Percentiles rank a stretch among this genome's conserved stretches.
Evolutionary conservation across 2,888 invertebrate genomes (phyloP).

Genomic region (Chouioia cunea): DNA sequence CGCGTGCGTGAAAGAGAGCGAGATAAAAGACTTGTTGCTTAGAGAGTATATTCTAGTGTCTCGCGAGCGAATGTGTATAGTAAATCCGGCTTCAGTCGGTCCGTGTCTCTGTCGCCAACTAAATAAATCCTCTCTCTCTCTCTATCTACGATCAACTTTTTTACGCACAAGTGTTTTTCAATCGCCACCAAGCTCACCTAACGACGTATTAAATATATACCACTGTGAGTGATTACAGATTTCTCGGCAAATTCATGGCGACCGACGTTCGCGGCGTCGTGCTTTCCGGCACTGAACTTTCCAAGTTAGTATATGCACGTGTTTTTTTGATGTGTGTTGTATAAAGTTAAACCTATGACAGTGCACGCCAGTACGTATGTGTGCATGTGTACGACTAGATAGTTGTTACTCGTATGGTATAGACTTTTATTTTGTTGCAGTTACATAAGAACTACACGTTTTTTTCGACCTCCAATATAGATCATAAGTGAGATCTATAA

Average conservation of each 20-base stretch:
- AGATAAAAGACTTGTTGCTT: too few species aligned
- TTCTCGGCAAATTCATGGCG: conserved; percentile 57
- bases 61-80: background rate
- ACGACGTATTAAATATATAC: background rate
- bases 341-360: background rate
- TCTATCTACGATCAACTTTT: background rate
- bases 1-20: too few species aligned
- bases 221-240: conserved; percentile 32
- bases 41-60: too few species aligned
- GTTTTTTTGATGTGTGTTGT: background rate
- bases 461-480: conserved; percentile 11
- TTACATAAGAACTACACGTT: background rate
- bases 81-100: conserved; percentile 18
- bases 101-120: too few species aligned
- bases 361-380: too few species aligned
- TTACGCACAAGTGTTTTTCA: background rate
- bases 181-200: background rate
- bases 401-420: background rate
- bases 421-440: conserved; percentile 1
- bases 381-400: background rate
- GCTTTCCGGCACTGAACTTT: conserved; percentile 78
- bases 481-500: too few species aligned
- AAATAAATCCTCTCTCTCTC: background rate
- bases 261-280: conserved; percentile 60
- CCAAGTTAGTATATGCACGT: conserved; percentile 72